Evolutionary conservation across 2,797 vertebrate species (phyloP).

Genomic region (Chanos chanos): DNA sequence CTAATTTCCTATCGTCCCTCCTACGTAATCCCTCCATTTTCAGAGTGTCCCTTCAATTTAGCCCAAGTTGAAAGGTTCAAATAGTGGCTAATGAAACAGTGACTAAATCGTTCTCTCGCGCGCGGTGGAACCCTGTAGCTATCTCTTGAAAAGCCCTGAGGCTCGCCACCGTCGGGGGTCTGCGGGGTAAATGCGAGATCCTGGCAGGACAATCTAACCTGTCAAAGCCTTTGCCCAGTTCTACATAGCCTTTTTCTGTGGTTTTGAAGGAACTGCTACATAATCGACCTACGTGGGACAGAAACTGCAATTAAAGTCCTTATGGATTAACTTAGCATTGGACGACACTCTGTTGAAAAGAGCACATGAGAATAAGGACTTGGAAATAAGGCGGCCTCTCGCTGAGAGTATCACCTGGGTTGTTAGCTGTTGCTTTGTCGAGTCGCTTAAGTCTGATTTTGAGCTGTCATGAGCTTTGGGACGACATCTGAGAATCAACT

Average conservation of each 20-base stretch:
- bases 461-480: conserved; percentile 40
- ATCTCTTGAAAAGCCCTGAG: conserved; percentile 79
- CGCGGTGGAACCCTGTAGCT: conserved; percentile 77
- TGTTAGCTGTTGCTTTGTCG: conserved; percentile 50
- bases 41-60: conserved; percentile 91
- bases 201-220: conserved; percentile 77
- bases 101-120: conserved; percentile 86
- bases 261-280: conserved; percentile 69
- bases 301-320: conserved; percentile 82
- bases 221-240: conserved; percentile 75
- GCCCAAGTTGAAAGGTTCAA: conserved; percentile 98
- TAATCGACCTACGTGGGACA: conserved; percentile 80
- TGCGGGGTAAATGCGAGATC: conserved; percentile 64
- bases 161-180: conserved; percentile 70
- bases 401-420: conserved; percentile 51
- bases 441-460: conserved; percentile 53
- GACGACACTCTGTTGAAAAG: conserved; percentile 64
- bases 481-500: conserved; percentile 14
- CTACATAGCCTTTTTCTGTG: conserved; percentile 66
- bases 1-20: conserved; percentile 95
- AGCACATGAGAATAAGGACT: conserved; percentile 65
- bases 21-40: conserved; percentile 91
- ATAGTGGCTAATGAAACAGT: conserved; percentile 97
- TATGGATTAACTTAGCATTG: conserved; percentile 66
- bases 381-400: conserved; percentile 45